Base-by-base conservation (phyloP, 2,113 vertebrate species). In the Seriola dumerili region DNA sequence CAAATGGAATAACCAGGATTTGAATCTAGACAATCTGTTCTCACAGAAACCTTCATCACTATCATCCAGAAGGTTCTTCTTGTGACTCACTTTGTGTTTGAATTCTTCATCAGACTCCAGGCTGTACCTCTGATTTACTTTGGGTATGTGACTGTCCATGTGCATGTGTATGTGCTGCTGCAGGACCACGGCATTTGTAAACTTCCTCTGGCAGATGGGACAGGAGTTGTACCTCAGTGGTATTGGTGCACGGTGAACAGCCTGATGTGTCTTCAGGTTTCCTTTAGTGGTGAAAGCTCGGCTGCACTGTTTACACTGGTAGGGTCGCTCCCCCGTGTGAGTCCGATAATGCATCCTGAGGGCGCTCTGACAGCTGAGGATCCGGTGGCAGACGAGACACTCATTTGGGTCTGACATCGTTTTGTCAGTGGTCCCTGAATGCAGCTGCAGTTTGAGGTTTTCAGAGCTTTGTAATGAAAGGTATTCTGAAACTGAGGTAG, bases 81-180 rank as follows among this genome's bases (percentile, higher is more conserved):
- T 75, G 61, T 96, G 95, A 74, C 96, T 95, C 19, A 96, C 94
- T 77, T 95, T 96, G 55, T 96, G 96, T 6, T 96, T 96, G 68
- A 96, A 96, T 63, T 95, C 96, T 0, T 94, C 96, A 79, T 96
- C 96, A 0, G 95, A 96, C 83, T 96, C 96, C 95, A 17, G 46
- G 14, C 96, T 96, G 81, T 96, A 96, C 34, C 34, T 36, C 36
- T 34, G 55, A 82, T 96, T 95, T 0, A 94, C 89, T 55, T 96
- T 95, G 1, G 96, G 95, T 64, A 96, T 96, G 93, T 96, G 95
- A 44, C 96, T 96, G 10, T 95, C 96, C 96, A 96, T 96, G 57
- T 97, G 96, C 96, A 97, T 96, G 3, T 97, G 96, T 76, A 97
- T 96, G 2, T 97, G 96, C 74, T 97, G 96, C 88, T 97, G 97